Conservation (phyloP, 1,140 invertebrate genomes). For the Drosophila kurseongensis region DNA sequence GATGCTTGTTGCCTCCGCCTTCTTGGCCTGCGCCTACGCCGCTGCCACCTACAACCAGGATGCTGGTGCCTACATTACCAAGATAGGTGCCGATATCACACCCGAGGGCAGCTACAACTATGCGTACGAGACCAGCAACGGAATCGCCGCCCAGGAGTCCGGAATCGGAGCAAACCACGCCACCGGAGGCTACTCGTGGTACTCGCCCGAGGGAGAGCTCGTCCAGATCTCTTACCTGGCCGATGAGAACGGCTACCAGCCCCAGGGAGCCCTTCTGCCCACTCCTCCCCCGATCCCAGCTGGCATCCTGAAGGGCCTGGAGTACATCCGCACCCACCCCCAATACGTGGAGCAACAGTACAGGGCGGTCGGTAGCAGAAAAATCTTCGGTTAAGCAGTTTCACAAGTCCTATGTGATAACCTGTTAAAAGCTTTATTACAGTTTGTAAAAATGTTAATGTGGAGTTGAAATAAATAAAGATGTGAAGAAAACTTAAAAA, state of each 20-base stretch:
- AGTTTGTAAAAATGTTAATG: constrained; percentile 20
- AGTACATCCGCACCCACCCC: constrained; percentile 86
- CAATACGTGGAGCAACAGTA: constrained; percentile 33
- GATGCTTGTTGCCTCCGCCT: constrained; percentile 65
- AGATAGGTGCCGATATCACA: constrained; percentile 85
- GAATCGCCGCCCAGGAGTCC: constrained; percentile 86
- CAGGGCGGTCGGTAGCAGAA: no score
- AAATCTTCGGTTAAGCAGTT: constrained; percentile 11
- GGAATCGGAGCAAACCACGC: constrained; percentile 74
- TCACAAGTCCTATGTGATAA: not conserved
- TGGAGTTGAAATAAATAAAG: constrained; percentile 22
- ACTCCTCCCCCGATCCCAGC: constrained; percentile 92
- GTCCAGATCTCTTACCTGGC: constrained; percentile 88
- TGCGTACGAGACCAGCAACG: constrained; percentile 87
- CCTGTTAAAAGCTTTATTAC: constrained; percentile 33
- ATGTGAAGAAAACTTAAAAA: not conserved
- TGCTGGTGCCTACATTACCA: constrained; percentile 34
- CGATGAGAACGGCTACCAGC: constrained; percentile 91
- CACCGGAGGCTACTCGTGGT: constrained; percentile 51
- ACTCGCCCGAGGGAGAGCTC: constrained; percentile 83
- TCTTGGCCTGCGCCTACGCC: constrained; percentile 62
- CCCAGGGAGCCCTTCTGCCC: constrained; percentile 89
- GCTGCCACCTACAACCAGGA: constrained; percentile 37
- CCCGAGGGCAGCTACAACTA: constrained; percentile 85
- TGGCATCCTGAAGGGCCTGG: constrained; percentile 87